These are phyloP conservation scores for Temnothorax longispinosus DNA, from an alignment of 1,140 invertebrate genomes.

Conservation along the genomic window DNA sequence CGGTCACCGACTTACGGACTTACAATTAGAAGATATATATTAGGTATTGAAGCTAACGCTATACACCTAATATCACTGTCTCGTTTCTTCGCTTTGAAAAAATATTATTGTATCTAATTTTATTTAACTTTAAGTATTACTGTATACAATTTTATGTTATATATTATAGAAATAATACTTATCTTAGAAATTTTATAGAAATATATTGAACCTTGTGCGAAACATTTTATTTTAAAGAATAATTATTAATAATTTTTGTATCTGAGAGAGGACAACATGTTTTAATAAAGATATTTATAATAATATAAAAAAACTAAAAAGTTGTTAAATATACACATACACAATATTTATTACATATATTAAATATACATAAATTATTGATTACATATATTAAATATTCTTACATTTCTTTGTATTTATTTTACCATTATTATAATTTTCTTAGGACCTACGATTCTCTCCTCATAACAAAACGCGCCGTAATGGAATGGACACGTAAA, in stretches of 20 bases:
- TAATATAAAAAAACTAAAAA: not conserved
- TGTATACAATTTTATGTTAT: not conserved
- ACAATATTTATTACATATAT: not conserved
- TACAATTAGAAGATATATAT: not conserved
- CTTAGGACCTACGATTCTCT: not conserved
- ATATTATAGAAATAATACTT: not conserved
- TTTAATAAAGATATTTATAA: not conserved
- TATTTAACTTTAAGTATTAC: not conserved
- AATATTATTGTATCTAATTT: not conserved
- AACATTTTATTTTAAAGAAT: not conserved
- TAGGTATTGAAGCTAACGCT: not conserved
- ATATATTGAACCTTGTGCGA: not conserved
- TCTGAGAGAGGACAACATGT: not conserved
- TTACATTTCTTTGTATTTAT: not conserved
- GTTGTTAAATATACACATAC: not conserved
- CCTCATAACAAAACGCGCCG: not conserved
- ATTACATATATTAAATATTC: not conserved
- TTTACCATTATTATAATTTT: not conserved
- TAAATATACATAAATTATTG: not conserved
- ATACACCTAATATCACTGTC: not conserved
- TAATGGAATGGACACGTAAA: constrained; percentile 29
- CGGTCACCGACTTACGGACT: constrained; percentile 10
- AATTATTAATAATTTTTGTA: not conserved
- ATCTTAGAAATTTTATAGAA: not conserved
- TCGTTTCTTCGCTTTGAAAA: not conserved